Base-by-base conservation (phyloP, 2,113 vertebrate species). In the Turnix velox region DNA sequence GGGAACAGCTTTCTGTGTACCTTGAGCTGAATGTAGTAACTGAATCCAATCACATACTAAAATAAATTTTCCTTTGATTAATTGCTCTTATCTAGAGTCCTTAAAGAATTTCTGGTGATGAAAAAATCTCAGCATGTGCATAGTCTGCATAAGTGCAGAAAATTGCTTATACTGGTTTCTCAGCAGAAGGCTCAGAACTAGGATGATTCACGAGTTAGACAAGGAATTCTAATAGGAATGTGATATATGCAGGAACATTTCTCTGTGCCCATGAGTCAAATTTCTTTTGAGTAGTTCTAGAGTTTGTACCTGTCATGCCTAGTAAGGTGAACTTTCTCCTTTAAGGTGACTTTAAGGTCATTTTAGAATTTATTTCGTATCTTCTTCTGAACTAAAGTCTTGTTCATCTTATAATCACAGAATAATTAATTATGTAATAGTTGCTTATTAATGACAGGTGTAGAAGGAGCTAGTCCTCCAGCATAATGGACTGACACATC, bases 41-140 rank as follows among this genome's bases (percentile, higher is more conserved):
- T 54, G 61, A 93, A 90, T 67, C 49, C 62, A 43, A 73, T 69
- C 35, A 80, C 3, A 0, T 52, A 48, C 12, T 84, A 52, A 88
- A 71, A 68, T 39, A 72, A 72, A 72, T 78, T 75, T 92, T 95
- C n/a, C 33, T 27, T 71, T 94, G 67, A 83, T 83, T 90, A 94
- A 86, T 91, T 90, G 17, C 51, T 95, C 59, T 93, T 19, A 54
- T 84, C 55, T 45, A 35, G 45, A 48, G 31, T 39, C 61, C 76
- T 90, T 77, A 74, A 78, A 74, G 7, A 43, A 31, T 59, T 86
- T 67, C 48, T 75, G 69, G 52, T 57, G 0, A 74, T 40, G 79
- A 95, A 51, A 39, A 94, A 84, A 88, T 81, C 85, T 90, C 83
- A 92, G 74, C 76, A 86, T 24, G 46, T 40, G 25, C 35, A 45